These are phyloP conservation scores for Mesodorylaimus sp. DNA, from an alignment of 2,888 invertebrate species.

Conservation along the genomic window DNA sequence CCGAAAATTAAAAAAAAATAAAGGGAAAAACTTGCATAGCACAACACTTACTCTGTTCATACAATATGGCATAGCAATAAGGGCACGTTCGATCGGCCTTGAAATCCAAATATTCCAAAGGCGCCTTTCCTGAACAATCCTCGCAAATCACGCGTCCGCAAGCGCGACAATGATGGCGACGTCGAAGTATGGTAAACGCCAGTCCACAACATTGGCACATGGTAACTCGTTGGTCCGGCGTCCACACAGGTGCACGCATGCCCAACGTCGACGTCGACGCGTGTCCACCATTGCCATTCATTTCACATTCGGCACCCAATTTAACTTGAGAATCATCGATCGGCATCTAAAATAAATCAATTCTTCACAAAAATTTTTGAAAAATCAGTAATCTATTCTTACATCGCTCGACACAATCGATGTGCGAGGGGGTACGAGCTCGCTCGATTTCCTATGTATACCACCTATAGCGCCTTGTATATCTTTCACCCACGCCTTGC, in stretches of 20 bases:
- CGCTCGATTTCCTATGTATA: too few relatives aligned
- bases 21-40: background rate
- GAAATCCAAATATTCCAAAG: conserved; percentile 38
- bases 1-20: background rate
- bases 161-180: conserved; percentile 48
- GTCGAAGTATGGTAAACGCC: conserved; percentile 45
- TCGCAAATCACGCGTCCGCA: conserved; percentile 49
- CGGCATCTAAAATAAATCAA: too few relatives aligned
- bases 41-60: background rate
- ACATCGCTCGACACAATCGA: too few relatives aligned
- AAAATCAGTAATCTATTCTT: too few relatives aligned
- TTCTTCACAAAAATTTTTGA: too few relatives aligned
- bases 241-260: conserved; percentile 41
- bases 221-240: conserved; percentile 43
- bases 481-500: too few relatives aligned
- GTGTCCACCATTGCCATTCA: too few relatives aligned
- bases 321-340: too few relatives aligned
- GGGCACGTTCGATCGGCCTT: conserved; percentile 40
- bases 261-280: too few relatives aligned
- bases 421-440: too few relatives aligned
- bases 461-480: too few relatives aligned
- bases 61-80: conserved; percentile 31
- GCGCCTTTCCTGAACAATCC: conserved; percentile 42
- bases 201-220: conserved; percentile 47
- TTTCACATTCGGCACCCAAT: too few relatives aligned